These are phyloP conservation scores for Crematogaster levior DNA, from an alignment of 2,888 invertebrate genomes.

Conservation along the genomic window DNA sequence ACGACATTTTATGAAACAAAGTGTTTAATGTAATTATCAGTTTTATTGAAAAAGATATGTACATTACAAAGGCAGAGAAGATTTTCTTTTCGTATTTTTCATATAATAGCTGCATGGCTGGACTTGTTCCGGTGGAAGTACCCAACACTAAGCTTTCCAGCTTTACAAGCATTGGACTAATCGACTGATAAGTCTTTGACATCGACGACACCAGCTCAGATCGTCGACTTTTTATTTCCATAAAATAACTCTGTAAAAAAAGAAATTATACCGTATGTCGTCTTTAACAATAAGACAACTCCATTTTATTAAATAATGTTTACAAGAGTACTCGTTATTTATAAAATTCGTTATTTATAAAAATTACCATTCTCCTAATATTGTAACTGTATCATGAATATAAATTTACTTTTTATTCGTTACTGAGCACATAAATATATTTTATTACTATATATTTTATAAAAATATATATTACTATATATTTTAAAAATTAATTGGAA, in stretches of 20 bases:
- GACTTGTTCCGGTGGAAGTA: conserved; percentile 91
- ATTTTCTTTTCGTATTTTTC: conserved; percentile 93
- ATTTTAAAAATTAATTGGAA: neutral
- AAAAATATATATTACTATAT: too few species aligned
- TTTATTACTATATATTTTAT: too few species aligned
- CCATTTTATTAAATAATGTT: neutral
- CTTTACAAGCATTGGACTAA: conserved; percentile 94
- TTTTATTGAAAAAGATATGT: conserved; percentile 58
- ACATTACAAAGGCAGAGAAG: conserved; percentile 89
- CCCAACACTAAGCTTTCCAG: conserved; percentile 94
- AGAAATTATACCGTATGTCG: neutral
- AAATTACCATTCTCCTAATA: neutral
- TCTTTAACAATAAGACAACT: neutral
- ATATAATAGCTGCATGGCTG: conserved; percentile 92
- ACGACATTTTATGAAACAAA: neutral
- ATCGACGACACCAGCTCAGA: conserved; percentile 90
- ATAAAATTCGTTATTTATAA: neutral
- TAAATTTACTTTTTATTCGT: neutral
- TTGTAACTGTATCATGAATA: neutral
- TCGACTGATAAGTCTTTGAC: conserved; percentile 91
- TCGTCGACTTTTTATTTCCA: conserved; percentile 90
- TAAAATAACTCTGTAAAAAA: conserved; percentile 89
- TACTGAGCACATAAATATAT: neutral
- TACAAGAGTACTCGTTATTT: too few species aligned
- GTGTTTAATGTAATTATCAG: neutral